These are phyloP conservation scores for Leptinotarsa haldemani DNA, from an alignment of 2,888 invertebrate genomes.

Conservation along the genomic window DNA sequence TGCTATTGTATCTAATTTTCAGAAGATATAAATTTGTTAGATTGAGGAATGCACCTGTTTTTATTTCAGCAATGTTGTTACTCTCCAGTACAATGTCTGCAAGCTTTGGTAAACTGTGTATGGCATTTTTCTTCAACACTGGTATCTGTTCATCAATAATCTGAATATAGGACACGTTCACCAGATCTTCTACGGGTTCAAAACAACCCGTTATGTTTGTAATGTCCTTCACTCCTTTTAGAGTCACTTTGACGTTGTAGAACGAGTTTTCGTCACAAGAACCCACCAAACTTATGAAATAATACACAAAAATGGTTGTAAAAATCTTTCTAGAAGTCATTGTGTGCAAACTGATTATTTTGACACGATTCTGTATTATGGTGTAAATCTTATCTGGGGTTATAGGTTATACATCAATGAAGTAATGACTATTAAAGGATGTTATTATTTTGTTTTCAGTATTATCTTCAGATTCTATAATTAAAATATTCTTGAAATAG, in stretches of 20 bases:
- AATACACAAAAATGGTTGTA: constrained; percentile 12
- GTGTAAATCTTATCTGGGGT: constrained; percentile 30
- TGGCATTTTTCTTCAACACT: constrained; percentile 55
- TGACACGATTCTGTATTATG: constrained; percentile 15
- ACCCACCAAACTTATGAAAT: not conserved
- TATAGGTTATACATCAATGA: constrained; percentile 35
- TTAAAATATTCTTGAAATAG: not conserved
- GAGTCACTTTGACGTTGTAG: constrained; percentile 55
- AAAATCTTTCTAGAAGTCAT: constrained; percentile 17
- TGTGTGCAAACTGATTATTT: constrained; percentile 16
- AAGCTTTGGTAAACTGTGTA: constrained; percentile 56
- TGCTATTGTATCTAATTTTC: constrained; percentile 50
- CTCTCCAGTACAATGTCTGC: constrained; percentile 52
- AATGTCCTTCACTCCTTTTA: constrained; percentile 56
- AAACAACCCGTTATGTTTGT: constrained; percentile 58
- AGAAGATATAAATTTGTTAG: constrained; percentile 51
- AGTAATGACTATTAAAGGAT: constrained; percentile 32
- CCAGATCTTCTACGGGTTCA: constrained; percentile 52
- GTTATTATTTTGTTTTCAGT: constrained; percentile 8
- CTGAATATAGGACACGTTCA: constrained; percentile 57
- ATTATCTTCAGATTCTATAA: constrained; percentile 1
- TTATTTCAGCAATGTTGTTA: constrained; percentile 50
- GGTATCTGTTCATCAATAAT: constrained; percentile 58
- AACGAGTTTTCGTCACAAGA: constrained; percentile 54
- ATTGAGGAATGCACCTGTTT: constrained; percentile 54